Base-by-base conservation (phyloP, 1,140 invertebrate species). In the Eubasilissa regina region DNA sequence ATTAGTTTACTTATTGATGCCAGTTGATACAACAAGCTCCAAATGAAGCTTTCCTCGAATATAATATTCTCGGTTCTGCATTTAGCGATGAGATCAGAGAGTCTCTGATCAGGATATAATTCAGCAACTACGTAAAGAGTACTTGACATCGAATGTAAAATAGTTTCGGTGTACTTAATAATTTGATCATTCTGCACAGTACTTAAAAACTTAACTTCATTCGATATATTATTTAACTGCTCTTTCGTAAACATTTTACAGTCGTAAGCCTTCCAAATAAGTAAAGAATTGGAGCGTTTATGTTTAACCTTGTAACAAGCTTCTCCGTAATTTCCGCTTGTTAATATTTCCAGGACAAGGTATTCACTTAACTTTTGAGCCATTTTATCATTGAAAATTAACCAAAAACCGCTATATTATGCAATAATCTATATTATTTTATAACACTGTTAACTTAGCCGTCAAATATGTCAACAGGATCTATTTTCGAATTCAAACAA, bases 31-130 rank as follows among this genome's bases (percentile, higher is more conserved):
- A 89, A 81, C 25, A 87, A 82, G 73, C 85, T 83, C 89, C 89
- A 89, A 25, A 89, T 84, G 80, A 88, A 89, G 53, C 81, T 84
- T 83, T 89, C 89, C 0, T 84, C 84, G 76, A 89, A 85, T 73
- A 85, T 83, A 68, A 75, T 58, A 19, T 48, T n/a, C 13, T 76
- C 78, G 35, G 11, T 55, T 74, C 64, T 62, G 51, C 80, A 62
- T 68, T 77, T 74, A 51, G 64, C 21, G 11, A 76, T 72, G 0
- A 81, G 47, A 21, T 75, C 51, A 1, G 77, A 73, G 0, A 81
- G n/a, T n/a, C 53, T 81, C 0, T 35, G 25, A 35, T 79, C 48
- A 0, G 77, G 74, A 48, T 53, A 48, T n/a, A 51, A 55, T 45
- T 79, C 80, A 19, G 75, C 70, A 44, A 81, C 70, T n/a, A 77